Conservation (phyloP, 2,113 vertebrate species). For the Rhea americana region DNA sequence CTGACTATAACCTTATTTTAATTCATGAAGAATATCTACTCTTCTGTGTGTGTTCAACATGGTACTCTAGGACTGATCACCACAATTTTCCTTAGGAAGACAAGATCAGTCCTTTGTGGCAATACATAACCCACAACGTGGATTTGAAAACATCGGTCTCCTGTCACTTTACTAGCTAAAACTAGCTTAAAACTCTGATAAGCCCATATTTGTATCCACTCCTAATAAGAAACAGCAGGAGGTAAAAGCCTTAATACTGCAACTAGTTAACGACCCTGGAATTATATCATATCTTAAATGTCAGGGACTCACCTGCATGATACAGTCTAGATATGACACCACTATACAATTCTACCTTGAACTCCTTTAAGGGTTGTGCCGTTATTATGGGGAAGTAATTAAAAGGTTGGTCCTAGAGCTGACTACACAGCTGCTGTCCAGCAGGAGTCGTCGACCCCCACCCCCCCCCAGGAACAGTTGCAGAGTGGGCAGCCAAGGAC, state of each 20-base stretch:
- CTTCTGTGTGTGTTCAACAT: background rate
- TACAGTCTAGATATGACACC: background rate
- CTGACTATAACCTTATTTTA: background rate
- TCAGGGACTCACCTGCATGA: background rate
- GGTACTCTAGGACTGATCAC: background rate
- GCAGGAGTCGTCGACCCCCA: background rate
- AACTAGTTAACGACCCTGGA: background rate
- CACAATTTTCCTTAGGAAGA: background rate
- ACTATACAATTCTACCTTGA: background rate
- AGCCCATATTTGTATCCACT: background rate
- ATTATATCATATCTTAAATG: background rate
- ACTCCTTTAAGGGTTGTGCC: background rate
- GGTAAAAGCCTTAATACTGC: background rate
- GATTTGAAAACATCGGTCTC: background rate
- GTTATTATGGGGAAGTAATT: background rate
- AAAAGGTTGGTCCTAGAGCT: background rate
- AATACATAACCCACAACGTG: background rate
- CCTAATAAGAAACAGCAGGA: background rate
- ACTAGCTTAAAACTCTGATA: background rate
- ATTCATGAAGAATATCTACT: background rate
- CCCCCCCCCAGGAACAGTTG: background rate
- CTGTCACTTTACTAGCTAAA: background rate
- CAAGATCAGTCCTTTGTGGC: background rate
- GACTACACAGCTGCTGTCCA: background rate
- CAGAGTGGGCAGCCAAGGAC: background rate